Evolutionary conservation across 2,888 invertebrate species (phyloP).

Genomic region (Epinotia brunnichana): DNA sequence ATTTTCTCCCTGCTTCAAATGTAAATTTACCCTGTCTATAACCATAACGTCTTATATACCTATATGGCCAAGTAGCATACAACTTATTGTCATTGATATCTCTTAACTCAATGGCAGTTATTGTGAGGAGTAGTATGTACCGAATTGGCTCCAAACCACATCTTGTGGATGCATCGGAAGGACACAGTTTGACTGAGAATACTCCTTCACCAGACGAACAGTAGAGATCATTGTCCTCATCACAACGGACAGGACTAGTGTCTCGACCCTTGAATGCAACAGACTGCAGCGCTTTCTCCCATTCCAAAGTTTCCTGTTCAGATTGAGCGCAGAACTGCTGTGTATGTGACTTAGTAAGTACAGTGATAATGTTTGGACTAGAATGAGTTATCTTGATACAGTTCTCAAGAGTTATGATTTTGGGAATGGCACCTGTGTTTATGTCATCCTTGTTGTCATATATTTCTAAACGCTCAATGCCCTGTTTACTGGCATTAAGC

Average conservation of each 20-base stretch:
- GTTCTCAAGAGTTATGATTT: constrained; percentile 93
- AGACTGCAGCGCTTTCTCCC: constrained; percentile 91
- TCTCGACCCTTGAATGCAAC: constrained; percentile 90
- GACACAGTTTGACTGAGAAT: constrained; percentile 89
- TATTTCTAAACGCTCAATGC: constrained; percentile 93
- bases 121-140: constrained; percentile 89
- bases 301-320: constrained; percentile 88
- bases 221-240: constrained; percentile 95
- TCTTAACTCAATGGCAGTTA: constrained; percentile 89
- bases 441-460: constrained; percentile 91
- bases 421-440: constrained; percentile 84
- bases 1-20: constrained; percentile 94
- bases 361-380: constrained; percentile 85
- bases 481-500: constrained; percentile 92
- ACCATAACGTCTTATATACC: constrained; percentile 92
- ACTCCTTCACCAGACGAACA: constrained; percentile 93
- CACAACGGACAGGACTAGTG: constrained; percentile 85
- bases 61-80: constrained; percentile 92
- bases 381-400: constrained; percentile 92
- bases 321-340: constrained; percentile 84
- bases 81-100: constrained; percentile 86
- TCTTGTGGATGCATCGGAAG: constrained; percentile 90
- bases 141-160: constrained; percentile 88
- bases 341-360: constrained; percentile 90
- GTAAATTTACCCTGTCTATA: constrained; percentile 93